phyloP scores from a whole-genome alignment of 1,140 invertebrate genomes.

The Ceratina australensis region DNA sequence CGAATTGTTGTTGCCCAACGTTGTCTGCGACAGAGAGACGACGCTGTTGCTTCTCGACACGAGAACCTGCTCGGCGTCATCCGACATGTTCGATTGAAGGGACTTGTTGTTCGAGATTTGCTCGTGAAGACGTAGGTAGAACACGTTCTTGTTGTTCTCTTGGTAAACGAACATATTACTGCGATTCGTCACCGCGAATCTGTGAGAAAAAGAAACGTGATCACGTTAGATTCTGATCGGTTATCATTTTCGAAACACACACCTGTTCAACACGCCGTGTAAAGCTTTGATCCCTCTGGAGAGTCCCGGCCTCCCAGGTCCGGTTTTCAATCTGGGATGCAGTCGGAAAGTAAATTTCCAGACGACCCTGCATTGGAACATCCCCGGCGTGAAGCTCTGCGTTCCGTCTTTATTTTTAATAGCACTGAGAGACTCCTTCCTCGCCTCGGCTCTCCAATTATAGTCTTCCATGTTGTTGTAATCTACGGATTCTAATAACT shows the following conservation, averaged over 20 bases:
- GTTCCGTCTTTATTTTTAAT: slow-evolving; percentile 54
- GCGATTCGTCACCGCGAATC: slow-evolving; percentile 88
- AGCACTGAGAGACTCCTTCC: slow-evolving; percentile 40
- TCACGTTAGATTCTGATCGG: too few species aligned
- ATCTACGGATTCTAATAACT: slow-evolving; percentile 84
- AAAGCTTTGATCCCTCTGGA: slow-evolving; percentile 84
- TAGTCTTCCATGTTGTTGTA: slow-evolving; percentile 79
- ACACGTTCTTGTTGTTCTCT: slow-evolving; percentile 85
- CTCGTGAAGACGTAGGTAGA: slow-evolving; percentile 82
- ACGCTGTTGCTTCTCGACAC: slow-evolving; percentile 77
- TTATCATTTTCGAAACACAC: too few species aligned
- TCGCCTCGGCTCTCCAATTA: slow-evolving; percentile 63
- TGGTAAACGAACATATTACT: slow-evolving; percentile 91
- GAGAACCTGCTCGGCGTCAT: slow-evolving; percentile 76
- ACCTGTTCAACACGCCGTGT: slow-evolving; percentile 80
- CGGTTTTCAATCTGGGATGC: slow-evolving; percentile 87
- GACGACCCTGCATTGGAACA: slow-evolving; percentile 87
- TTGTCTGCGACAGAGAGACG: slow-evolving; percentile 73
- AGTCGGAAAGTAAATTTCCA: slow-evolving; percentile 87
- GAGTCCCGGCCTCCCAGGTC: slow-evolving; percentile 81
- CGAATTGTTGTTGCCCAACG: slow-evolving; percentile 64
- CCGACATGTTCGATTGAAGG: slow-evolving; percentile 75
- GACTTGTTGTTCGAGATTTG: slow-evolving; percentile 75
- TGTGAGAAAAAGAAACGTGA: slow-evolving; percentile 70
- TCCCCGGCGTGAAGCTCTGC: slow-evolving; percentile 80